Conservation (phyloP, 2,888 invertebrate species). For the Metacarcinus magister region DNA sequence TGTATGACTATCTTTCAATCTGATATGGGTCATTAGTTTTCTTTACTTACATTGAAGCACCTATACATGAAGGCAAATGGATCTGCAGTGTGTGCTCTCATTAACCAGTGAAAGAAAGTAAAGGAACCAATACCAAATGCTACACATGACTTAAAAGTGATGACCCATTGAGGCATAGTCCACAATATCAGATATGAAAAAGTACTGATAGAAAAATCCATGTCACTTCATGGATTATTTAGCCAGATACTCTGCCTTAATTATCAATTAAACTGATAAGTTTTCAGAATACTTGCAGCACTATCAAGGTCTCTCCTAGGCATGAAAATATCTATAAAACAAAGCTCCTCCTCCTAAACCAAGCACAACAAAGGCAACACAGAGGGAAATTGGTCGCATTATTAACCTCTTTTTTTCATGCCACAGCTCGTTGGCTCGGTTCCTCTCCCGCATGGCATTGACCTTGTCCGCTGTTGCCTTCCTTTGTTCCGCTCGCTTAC, state of each 20-base stretch:
- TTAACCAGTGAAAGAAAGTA: slow-evolving; percentile 45
- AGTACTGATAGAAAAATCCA: not conserved
- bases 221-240: not conserved
- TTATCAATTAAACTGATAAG: slow-evolving; percentile 33
- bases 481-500: slow-evolving; percentile 67
- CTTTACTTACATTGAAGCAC: slow-evolving; percentile 37
- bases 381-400: slow-evolving; percentile 78
- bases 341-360: slow-evolving; percentile 79
- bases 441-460: slow-evolving; percentile 78
- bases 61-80: slow-evolving; percentile 53
- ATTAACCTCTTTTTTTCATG: slow-evolving; percentile 81
- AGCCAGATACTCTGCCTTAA: not conserved
- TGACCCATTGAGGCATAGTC: slow-evolving; percentile 18
- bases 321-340: slow-evolving; percentile 76
- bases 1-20: slow-evolving; percentile 1
- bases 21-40: slow-evolving; percentile 39
- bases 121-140: not conserved
- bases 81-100: slow-evolving; percentile 36
- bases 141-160: slow-evolving; percentile 6
- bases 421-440: slow-evolving; percentile 78
- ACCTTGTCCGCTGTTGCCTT: slow-evolving; percentile 76
- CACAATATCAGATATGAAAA: slow-evolving; percentile 11
- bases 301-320: slow-evolving; percentile 54
- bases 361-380: slow-evolving; percentile 79
- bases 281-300: slow-evolving; percentile 47